Conservation (phyloP, 1,140 invertebrate genomes). For the Nylanderia fulva region DNA sequence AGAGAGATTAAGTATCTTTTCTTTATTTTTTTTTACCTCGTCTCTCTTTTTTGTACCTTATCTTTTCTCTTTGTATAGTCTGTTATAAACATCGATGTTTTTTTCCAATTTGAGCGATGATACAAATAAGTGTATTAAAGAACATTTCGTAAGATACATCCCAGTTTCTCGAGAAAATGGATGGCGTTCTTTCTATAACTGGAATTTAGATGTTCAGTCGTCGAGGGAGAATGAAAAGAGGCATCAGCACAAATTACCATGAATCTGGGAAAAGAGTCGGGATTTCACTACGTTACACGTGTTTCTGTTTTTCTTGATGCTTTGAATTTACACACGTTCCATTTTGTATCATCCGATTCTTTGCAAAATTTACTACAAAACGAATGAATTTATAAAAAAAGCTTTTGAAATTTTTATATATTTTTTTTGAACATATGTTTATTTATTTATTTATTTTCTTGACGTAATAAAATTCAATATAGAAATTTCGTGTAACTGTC, state of each 20-base stretch:
- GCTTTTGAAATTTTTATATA: not conserved
- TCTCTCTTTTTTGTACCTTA: too few relatives aligned
- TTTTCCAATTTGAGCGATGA: not conserved
- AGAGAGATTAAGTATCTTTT: not conserved
- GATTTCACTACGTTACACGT: not conserved
- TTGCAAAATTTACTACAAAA: constrained; percentile 13
- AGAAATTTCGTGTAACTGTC: not conserved
- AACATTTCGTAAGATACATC: not conserved
- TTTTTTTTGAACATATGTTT: not conserved
- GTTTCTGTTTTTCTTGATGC: not conserved
- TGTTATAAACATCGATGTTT: too few relatives aligned
- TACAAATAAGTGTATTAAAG: not conserved
- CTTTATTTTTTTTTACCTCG: not conserved
- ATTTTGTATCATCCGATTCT: not conserved
- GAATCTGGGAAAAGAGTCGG: not conserved
- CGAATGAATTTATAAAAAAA: not conserved
- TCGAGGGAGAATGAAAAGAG: not conserved
- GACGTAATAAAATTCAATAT: not conserved
- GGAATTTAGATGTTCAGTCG: not conserved
- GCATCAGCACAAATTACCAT: not conserved
- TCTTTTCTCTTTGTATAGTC: too few relatives aligned
- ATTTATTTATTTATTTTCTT: constrained; percentile 2
- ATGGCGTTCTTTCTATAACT: not conserved
- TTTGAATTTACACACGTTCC: not conserved
- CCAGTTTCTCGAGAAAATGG: not conserved